phyloP scores from a whole-genome alignment of 2,888 invertebrate genomes.

The Nomada flava region DNA sequence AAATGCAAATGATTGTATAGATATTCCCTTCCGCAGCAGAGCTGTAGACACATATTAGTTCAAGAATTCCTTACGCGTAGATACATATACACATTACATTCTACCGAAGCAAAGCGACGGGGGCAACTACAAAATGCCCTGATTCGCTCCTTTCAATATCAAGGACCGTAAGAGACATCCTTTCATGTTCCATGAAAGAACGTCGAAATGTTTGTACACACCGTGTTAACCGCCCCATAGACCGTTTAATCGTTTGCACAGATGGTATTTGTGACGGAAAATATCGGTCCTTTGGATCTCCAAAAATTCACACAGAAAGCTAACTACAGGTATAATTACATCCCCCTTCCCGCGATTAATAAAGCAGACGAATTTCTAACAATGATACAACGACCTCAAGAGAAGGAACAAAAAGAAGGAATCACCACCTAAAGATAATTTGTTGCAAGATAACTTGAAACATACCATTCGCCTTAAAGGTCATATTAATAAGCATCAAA shows the following conservation, averaged over 20 bases:
- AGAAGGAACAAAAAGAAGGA: neutral
- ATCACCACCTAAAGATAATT: neutral
- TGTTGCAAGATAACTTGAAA: neutral
- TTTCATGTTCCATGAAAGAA: slow-evolving; percentile 74
- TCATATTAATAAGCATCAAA: neutral
- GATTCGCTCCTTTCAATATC: slow-evolving; percentile 69
- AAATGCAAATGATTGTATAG: neutral
- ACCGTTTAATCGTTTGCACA: slow-evolving; percentile 75
- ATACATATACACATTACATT: neutral
- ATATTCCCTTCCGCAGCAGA: neutral
- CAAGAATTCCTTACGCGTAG: neutral
- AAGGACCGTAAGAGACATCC: slow-evolving; percentile 73
- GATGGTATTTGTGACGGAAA: slow-evolving; percentile 62
- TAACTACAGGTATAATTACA: neutral
- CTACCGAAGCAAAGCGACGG: slow-evolving; percentile 7
- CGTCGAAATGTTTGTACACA: slow-evolving; percentile 76
- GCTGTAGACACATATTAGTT: neutral
- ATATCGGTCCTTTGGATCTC: neutral
- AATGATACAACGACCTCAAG: neutral
- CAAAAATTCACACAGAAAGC: slow-evolving; percentile 9
- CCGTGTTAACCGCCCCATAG: slow-evolving; percentile 43
- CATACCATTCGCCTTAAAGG: neutral
- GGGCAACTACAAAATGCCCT: slow-evolving; percentile 65
- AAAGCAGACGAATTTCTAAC: neutral
- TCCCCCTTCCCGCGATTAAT: neutral